Conservation (phyloP, 2,113 vertebrate genomes). For the Saccopteryx bilineata region DNA sequence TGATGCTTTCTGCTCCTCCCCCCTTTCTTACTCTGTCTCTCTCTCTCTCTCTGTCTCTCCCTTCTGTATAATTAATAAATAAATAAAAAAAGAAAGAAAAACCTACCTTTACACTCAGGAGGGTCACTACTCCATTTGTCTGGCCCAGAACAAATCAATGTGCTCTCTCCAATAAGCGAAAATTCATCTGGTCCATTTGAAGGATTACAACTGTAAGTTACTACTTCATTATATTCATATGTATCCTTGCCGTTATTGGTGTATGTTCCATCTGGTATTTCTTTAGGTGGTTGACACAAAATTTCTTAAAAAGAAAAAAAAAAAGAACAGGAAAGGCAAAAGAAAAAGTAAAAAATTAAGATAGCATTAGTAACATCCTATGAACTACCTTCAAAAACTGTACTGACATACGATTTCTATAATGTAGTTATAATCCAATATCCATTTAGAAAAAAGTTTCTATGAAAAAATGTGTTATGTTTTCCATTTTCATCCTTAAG, state of each 20-base stretch:
- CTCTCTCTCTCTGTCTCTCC: too few relatives aligned
- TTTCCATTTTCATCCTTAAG: not conserved
- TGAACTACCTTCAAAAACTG: constrained; percentile 1
- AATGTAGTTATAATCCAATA: not conserved
- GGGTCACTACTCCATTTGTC: constrained; percentile 77
- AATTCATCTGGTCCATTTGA: fast-evolving
- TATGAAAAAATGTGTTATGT: not conserved
- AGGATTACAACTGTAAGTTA: constrained; percentile 80
- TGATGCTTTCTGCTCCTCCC: too few relatives aligned
- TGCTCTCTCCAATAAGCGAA: constrained; percentile 65
- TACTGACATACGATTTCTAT: not conserved
- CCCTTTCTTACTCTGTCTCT: too few relatives aligned
- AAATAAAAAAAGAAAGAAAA: too few relatives aligned
- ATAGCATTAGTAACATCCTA: not conserved
- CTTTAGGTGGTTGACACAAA: constrained; percentile 78
- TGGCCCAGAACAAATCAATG: constrained; percentile 28
- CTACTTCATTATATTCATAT: constrained; percentile 77
- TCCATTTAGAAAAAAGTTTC: constrained; percentile 2
- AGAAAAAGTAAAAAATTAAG: not conserved
- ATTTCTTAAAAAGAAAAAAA: constrained; percentile 68
- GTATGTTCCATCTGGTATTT: constrained; percentile 70
- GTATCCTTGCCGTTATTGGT: fast-evolving
- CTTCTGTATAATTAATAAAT: too few relatives aligned
- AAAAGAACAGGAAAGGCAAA: not conserved
- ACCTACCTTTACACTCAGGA: constrained; percentile 86